Percentiles rank a stretch among this genome's conserved stretches.
Conservation (phyloP, 1,140 invertebrate species). For the Elymnias hypermnestra region DNA sequence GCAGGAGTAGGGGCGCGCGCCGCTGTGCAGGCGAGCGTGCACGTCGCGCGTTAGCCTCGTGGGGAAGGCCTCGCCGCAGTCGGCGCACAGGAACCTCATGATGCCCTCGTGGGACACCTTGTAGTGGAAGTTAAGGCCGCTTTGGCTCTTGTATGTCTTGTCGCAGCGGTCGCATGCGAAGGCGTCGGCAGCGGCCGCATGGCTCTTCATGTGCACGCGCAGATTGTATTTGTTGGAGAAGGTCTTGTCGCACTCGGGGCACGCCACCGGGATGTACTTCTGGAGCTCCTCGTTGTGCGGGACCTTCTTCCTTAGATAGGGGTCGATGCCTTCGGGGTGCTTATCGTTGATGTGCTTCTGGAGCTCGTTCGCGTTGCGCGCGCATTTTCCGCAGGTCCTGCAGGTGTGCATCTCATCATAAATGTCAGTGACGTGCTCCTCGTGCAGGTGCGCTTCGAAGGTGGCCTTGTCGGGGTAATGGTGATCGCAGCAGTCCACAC, state of each 20-base stretch:
- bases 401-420: slow-evolving; percentile 19
- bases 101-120: slow-evolving; percentile 42
- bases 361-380: slow-evolving; percentile 20
- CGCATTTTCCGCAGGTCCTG: slow-evolving; percentile 35
- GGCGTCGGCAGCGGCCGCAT: slow-evolving; percentile 26
- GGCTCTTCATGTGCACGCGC: too few relatives aligned
- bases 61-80: slow-evolving; percentile 56
- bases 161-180: slow-evolving; percentile 39
- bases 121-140: slow-evolving; percentile 36
- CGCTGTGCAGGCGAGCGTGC: slow-evolving; percentile 67
- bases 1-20: slow-evolving; percentile 73
- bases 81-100: slow-evolving; percentile 32
- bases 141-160: slow-evolving; percentile 33
- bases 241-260: too few relatives aligned
- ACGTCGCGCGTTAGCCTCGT: slow-evolving; percentile 37
- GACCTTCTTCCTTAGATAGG: slow-evolving; percentile 10
- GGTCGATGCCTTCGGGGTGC: slow-evolving; percentile 21
- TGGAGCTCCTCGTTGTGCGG: slow-evolving; percentile 28
- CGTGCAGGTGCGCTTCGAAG: slow-evolving; percentile 40
- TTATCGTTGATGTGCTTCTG: slow-evolving; percentile 29
- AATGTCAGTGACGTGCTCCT: slow-evolving; percentile 26
- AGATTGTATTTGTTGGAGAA: slow-evolving; percentile 63
- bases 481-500: slow-evolving; percentile 35
- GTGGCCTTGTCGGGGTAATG: slow-evolving; percentile 29
- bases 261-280: slow-evolving; percentile 45